Evolutionary conservation across 1,140 invertebrate genomes (phyloP), one percentile per base, ranked within the genome.

Genomic region (Ceratosolen fusciceps): DNA sequence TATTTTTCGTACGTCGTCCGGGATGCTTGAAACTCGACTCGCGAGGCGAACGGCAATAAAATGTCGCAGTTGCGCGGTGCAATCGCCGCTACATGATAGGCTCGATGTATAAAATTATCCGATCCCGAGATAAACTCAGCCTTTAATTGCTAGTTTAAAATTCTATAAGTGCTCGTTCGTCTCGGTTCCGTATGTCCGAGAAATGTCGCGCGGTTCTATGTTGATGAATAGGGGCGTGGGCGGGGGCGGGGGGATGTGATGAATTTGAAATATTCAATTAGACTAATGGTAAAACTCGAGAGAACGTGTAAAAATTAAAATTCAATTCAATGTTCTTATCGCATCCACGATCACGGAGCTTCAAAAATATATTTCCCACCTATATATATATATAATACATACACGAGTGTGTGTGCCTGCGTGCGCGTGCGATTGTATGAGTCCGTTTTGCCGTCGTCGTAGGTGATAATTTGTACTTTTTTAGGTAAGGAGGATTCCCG

Each of bases 1-100:
- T 52, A 19, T 19, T 70, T 49, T 49, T 65, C 60, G 19, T n/a
- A n/a, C 26, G 21, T 47, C 67, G 67, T 7, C 21, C 19, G 24
- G 9, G 39, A 70, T 47, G 37, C 43, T 70, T 47, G 12, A 43
- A 43, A 49, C 19, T 70, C 49, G n/a, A 70, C 67, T 70, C 67
- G 16, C 39, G 67, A 47, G 43, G 49, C 43, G n/a, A 70, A 31
- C 49, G n/a, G 43, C 39, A 70, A 43, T 70, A 70, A 70, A 70
- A 29, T 70, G n/a, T 70, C 49, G 24, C 31, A n/a, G 31, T 65
- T n/a, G 60, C 31, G 5, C 60, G 16, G 34, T 14, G 7, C 58
- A 16, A 2, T 12, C 16, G 58, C 19, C 12, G 16, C 26, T 62
- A 62, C 58, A 29, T 65, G 60, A 31, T 37, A 21, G 19, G 16